Evolutionary conservation across 2,113 vertebrate species (phyloP).

Genomic region (Phylloscopus trochiloides): DNA sequence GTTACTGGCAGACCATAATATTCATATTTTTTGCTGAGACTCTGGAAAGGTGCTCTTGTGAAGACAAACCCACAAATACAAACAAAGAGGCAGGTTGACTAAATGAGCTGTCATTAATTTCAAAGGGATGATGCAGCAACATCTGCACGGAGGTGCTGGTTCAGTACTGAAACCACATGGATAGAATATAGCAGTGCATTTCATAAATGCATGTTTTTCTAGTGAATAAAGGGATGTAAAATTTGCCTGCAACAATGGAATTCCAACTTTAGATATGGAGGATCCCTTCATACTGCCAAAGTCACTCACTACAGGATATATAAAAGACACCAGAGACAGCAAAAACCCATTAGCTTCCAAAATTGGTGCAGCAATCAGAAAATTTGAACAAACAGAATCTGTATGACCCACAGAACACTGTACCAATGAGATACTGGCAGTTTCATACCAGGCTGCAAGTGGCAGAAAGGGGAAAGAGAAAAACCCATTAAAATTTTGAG

Average conservation of each 20-base stretch:
- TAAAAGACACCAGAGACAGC: not conserved
- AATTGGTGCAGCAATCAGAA: not conserved
- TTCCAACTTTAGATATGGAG: not conserved
- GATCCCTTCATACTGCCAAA: not conserved
- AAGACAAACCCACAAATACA: not conserved
- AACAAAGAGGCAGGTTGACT: not conserved
- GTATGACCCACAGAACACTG: not conserved
- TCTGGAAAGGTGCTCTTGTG: not conserved
- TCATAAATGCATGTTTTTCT: not conserved
- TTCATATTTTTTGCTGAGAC: not conserved
- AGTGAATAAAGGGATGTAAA: not conserved
- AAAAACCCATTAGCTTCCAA: not conserved
- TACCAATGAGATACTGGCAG: not conserved
- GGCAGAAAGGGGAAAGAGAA: not conserved
- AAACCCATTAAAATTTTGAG: not conserved
- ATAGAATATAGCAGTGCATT: accelerated
- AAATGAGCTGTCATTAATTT: not conserved
- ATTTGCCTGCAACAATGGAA: not conserved
- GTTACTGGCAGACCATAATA: not conserved
- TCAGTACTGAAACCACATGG: not conserved
- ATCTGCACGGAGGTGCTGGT: not conserved
- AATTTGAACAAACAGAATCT: not conserved
- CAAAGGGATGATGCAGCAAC: not conserved
- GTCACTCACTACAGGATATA: not conserved
- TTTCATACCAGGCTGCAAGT: not conserved